Evolutionary conservation across 1,140 invertebrate genomes (phyloP).

Genomic region (Papilio xuthus): DNA sequence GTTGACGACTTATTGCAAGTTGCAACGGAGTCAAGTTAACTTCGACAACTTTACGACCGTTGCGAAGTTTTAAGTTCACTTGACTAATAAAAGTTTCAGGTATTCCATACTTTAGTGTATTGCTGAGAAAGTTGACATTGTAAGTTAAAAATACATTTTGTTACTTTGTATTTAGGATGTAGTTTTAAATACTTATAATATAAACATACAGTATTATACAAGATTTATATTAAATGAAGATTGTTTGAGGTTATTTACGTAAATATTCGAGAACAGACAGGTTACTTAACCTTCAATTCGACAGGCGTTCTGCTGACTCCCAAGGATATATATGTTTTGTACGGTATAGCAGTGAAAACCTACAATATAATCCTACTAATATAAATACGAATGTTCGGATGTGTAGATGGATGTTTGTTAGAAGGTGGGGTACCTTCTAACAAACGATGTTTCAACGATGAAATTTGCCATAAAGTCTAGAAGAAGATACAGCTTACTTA

Average conservation of each 20-base stretch:
- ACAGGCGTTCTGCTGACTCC: too few species aligned
- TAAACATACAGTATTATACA: neutral
- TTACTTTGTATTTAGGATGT: neutral
- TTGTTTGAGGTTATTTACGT: neutral
- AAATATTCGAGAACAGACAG: too few species aligned
- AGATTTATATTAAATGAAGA: neutral
- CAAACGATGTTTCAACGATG: too few species aligned
- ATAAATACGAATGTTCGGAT: too few species aligned
- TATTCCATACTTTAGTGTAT: slow-evolving; percentile 4
- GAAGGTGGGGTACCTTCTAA: too few species aligned
- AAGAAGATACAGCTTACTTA: too few species aligned
- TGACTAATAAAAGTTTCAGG: slow-evolving; percentile 17
- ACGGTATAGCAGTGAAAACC: too few species aligned
- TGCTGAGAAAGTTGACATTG: slow-evolving; percentile 22
- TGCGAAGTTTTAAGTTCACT: slow-evolving; percentile 25
- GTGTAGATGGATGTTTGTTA: too few species aligned
- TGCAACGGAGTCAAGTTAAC: slow-evolving; percentile 13
- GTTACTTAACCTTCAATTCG: too few species aligned
- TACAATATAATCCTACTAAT: too few species aligned
- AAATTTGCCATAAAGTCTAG: too few species aligned
- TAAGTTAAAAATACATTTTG: slow-evolving; percentile 5
- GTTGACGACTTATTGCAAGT: slow-evolving; percentile 11
- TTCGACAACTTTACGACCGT: slow-evolving; percentile 26
- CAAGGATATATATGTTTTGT: too few species aligned
- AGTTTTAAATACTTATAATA: neutral